A percentile compares a stretch with the other conserved stretches of the same genome.
Conservation (phyloP, 2,888 invertebrate genomes). For the Teleiodes luculella region DNA sequence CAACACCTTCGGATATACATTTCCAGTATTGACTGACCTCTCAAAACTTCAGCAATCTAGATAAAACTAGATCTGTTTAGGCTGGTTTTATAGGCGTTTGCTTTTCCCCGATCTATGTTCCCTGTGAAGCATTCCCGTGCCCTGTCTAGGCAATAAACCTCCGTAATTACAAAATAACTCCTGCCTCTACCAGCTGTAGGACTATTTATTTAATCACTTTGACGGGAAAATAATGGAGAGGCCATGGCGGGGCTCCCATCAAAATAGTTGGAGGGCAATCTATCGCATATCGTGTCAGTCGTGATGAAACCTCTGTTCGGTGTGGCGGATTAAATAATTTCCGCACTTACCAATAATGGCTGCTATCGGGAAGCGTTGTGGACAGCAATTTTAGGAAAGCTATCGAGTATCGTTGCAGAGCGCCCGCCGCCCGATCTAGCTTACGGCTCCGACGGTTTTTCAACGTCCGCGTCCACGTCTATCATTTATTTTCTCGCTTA, state of each 20-base stretch:
- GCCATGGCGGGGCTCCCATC: conserved; percentile 49
- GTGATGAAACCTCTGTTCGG: conserved; percentile 41
- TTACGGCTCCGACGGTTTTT: neutral
- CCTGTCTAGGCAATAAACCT: conserved; percentile 65
- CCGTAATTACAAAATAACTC: conserved; percentile 75
- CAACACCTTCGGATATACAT: no score
- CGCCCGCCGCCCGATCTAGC: neutral
- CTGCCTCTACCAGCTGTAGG: conserved; percentile 49
- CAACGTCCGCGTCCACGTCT: neutral
- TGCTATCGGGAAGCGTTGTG: conserved; percentile 10
- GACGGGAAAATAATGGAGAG: conserved; percentile 71
- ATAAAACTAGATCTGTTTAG: no score
- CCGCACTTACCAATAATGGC: conserved; percentile 37
- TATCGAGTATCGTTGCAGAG: neutral
- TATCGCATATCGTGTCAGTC: conserved; percentile 51
- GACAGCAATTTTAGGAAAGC: conserved; percentile 17
- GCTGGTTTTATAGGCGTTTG: no score
- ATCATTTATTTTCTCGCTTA: neutral
- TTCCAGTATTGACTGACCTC: no score
- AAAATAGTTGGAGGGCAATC: conserved; percentile 57
- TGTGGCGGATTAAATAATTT: conserved; percentile 55
- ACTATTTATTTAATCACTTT: conserved; percentile 78
- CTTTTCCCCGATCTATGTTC: no score
- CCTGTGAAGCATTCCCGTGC: conserved; percentile 59
- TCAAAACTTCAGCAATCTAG: no score